Conservation (phyloP, 2,888 invertebrate species). For the Pachydiplax longipennis region DNA sequence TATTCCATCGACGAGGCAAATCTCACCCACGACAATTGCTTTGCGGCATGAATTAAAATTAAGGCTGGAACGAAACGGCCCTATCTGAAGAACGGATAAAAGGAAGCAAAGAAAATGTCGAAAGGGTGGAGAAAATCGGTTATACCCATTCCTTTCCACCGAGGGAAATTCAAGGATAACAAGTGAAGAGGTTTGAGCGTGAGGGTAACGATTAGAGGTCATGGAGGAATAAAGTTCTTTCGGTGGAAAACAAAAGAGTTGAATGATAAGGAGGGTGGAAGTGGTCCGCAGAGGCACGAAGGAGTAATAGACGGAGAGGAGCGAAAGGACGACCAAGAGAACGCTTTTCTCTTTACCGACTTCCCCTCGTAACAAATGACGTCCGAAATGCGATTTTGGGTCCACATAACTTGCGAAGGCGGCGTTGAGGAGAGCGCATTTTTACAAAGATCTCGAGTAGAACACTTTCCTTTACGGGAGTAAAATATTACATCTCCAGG, state of each 20-base stretch:
- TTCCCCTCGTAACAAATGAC: not conserved
- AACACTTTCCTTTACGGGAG: not conserved
- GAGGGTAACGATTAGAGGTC: not conserved
- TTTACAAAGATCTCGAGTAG: conserved; percentile 16
- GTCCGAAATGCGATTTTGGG: not conserved
- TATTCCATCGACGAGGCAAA: not conserved
- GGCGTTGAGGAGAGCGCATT: not conserved
- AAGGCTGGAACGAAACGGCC: not conserved
- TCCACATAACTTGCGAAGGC: not conserved
- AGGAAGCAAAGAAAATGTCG: not conserved
- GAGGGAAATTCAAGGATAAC: not conserved
- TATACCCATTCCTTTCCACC: not conserved
- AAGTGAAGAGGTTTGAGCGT: not conserved
- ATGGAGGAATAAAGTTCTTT: not conserved
- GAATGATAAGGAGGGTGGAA: not conserved
- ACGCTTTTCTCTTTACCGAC: not conserved
- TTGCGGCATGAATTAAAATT: not conserved
- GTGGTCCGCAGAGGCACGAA: not conserved
- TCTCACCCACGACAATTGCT: not conserved
- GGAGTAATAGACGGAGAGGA: not conserved
- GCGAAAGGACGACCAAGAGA: too few relatives aligned
- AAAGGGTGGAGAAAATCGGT: not conserved
- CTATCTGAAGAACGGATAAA: not conserved
- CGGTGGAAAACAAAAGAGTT: not conserved
- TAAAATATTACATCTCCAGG: not conserved